A percentile compares a stretch with the other conserved stretches of the same genome.
Evolutionary conservation across 2,888 invertebrate genomes (phyloP).

Genomic region (Crossocerus cetratus): DNA sequence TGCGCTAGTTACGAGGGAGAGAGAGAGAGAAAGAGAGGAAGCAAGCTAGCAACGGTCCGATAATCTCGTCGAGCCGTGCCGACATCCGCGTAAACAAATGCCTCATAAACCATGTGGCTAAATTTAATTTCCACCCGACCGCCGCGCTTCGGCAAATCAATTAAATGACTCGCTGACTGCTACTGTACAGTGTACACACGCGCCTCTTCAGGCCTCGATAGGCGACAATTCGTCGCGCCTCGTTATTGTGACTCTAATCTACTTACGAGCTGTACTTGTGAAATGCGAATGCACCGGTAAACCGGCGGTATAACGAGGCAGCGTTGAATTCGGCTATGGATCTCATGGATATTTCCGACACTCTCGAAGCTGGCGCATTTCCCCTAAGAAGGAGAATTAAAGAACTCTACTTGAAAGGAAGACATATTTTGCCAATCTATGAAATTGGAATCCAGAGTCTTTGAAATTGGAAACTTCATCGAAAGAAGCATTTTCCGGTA

Average conservation of each 20-base stretch:
- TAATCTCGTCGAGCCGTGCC: slow-evolving; percentile 48
- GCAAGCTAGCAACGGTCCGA: slow-evolving; percentile 13
- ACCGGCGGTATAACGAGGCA: too few species aligned
- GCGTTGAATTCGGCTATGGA: too few species aligned
- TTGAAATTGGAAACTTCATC: neutral
- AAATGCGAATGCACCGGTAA: too few species aligned
- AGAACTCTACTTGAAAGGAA: neutral
- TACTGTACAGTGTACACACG: slow-evolving; percentile 44
- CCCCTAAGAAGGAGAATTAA: too few species aligned
- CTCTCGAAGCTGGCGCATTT: too few species aligned
- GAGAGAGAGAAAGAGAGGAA: too few species aligned
- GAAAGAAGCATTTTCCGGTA: neutral
- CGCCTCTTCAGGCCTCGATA: neutral
- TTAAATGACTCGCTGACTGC: slow-evolving; percentile 47
- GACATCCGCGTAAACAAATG: slow-evolving; percentile 53
- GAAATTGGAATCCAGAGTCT: neutral
- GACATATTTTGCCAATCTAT: neutral
- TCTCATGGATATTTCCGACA: too few species aligned
- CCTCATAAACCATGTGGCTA: slow-evolving; percentile 45
- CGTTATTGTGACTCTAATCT: too few species aligned
- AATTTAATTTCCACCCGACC: slow-evolving; percentile 53
- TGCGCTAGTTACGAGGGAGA: neutral
- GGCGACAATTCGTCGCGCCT: too few species aligned
- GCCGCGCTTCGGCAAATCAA: slow-evolving; percentile 47
- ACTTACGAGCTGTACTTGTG: too few species aligned